phyloP scores from a whole-genome alignment of 2,113 vertebrate species.

The Nycticorax nycticorax region DNA sequence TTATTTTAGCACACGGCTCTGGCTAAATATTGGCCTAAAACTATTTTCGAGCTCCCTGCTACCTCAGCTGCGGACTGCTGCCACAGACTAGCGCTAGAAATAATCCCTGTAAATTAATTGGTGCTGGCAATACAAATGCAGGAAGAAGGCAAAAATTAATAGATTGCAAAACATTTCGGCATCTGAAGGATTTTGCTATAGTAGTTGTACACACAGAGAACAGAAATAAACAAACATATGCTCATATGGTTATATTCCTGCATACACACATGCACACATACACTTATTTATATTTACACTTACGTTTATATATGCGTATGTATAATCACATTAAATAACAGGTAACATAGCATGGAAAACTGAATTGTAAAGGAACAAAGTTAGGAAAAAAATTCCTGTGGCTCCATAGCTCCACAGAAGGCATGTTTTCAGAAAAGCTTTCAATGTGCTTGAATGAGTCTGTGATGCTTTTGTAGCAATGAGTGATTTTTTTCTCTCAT shows the following conservation, averaged over 20 bases:
- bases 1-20: neutral
- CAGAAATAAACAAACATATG: slow-evolving; percentile 36
- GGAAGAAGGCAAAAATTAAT: slow-evolving; percentile 14
- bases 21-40: neutral
- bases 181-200: neutral
- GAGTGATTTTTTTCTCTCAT: neutral
- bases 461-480: neutral
- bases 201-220: neutral
- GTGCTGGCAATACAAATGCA: neutral
- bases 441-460: neutral
- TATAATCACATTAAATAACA: neutral
- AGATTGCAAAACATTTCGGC: neutral
- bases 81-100: neutral
- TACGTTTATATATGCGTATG: neutral
- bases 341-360: neutral
- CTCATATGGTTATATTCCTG: neutral
- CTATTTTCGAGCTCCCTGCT: neutral
- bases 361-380: neutral
- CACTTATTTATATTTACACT: neutral
- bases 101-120: neutral
- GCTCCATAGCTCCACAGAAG: neutral
- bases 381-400: neutral
- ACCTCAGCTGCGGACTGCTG: neutral
- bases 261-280: neutral
- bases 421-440: neutral